A percentile compares a stretch with the other conserved stretches of the same genome.
Evolutionary conservation across 1,140 invertebrate genomes (phyloP).

Genomic region (Drosophila ercepeae): DNA sequence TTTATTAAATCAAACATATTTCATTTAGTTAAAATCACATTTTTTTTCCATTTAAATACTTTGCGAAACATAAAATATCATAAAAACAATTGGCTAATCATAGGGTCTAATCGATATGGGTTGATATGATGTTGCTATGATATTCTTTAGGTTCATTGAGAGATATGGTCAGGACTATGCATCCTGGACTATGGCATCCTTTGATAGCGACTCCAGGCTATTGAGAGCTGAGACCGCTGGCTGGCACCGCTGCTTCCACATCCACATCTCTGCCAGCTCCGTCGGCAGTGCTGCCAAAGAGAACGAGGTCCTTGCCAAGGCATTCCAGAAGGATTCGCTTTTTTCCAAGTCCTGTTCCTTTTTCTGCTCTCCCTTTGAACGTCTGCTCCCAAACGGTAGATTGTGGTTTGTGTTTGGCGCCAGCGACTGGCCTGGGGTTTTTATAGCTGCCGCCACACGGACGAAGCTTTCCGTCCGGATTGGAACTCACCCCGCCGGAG

Average conservation of each 20-base stretch:
- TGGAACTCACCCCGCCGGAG: conserved; percentile 11
- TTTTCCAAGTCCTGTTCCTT: not conserved
- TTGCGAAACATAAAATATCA: conserved; percentile 17
- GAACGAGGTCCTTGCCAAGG: conserved; percentile 54
- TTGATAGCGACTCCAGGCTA: conserved; percentile 60
- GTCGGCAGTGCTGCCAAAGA: conserved; percentile 71
- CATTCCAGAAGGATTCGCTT: conserved; percentile 29
- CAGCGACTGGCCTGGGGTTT: conserved; percentile 51
- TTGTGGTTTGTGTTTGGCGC: conserved; percentile 77
- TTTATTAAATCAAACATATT: not conserved
- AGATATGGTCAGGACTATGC: conserved; percentile 21
- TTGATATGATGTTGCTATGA: conserved; percentile 83
- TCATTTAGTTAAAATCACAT: conserved; percentile 63
- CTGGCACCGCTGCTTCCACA: not conserved
- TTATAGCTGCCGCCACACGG: conserved; percentile 66
- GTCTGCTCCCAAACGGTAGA: conserved; percentile 36
- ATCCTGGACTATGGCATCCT: conserved; percentile 44
- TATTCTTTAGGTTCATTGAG: conserved; percentile 78
- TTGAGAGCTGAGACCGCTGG: conserved; percentile 37
- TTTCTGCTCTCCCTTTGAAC: conserved; percentile 11
- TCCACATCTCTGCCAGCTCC: conserved; percentile 37
- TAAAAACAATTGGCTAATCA: conserved; percentile 47
- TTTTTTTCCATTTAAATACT: conserved; percentile 35
- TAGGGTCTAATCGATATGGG: conserved; percentile 68
- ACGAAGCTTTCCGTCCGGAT: conserved; percentile 50